Percentiles rank a stretch among this genome's conserved stretches.
These are phyloP conservation scores for Antidorcas marsupialis DNA, from an alignment of 2,113 vertebrate genomes.

Conservation along the genomic window DNA sequence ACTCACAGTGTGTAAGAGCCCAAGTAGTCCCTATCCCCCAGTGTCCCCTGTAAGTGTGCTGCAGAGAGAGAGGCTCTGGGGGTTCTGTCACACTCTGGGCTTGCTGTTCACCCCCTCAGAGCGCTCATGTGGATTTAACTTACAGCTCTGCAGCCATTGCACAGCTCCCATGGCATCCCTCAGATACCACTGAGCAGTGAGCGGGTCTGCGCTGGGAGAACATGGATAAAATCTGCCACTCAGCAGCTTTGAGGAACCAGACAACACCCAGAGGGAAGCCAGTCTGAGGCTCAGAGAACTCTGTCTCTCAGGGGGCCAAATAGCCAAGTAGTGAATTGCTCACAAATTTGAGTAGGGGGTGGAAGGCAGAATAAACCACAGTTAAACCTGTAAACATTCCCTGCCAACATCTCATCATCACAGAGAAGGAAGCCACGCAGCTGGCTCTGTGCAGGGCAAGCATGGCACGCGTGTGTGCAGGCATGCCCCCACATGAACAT, in stretches of 20 bases:
- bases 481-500: not conserved
- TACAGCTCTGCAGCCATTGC: slow-evolving; percentile 38
- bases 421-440: not conserved
- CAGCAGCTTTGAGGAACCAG: not conserved
- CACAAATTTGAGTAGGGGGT: not conserved
- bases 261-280: not conserved
- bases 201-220: slow-evolving; percentile 38
- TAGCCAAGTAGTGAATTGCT: not conserved
- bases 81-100: not conserved
- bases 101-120: slow-evolving; percentile 10
- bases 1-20: not conserved
- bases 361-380: slow-evolving; percentile 3
- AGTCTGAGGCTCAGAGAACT: not conserved
- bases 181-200: slow-evolving; percentile 23
- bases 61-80: not conserved
- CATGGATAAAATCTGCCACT: not conserved
- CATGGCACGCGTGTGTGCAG: not conserved
- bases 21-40: not conserved
- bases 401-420: not conserved
- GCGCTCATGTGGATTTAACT: slow-evolving; percentile 45
- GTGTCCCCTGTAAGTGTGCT: not conserved
- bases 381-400: not conserved
- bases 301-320: not conserved
- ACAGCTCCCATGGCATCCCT: not conserved
- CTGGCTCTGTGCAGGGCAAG: not conserved